Base-by-base conservation (phyloP, 2,113 vertebrate species). In the Leucopsar rothschildi region DNA sequence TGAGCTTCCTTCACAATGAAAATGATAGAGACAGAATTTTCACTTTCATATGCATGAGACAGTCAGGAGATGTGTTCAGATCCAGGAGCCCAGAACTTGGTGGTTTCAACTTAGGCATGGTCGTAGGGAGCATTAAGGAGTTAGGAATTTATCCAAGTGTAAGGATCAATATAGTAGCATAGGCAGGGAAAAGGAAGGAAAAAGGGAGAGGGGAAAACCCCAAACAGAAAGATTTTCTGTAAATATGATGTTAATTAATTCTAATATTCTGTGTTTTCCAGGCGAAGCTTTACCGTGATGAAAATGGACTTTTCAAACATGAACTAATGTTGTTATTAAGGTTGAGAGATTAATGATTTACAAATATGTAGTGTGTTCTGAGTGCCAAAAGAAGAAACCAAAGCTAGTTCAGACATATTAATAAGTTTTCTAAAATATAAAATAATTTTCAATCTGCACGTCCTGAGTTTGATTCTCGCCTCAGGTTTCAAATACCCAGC, bases 201-300 rank as follows among this genome's bases (percentile, higher is more conserved):
- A 64, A 68, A 24, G 5, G 7, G 23, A 37, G 35, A 39, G 17
- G 4, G 13, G 11, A 75, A 59, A 37, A 1, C 6, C 0, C 2
- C 6, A 65, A 42, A 44, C 1, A 42, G 42, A 4, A 42, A 59
- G 28, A n/a, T 61, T 47, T 76, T 76, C 22, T 78, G 23, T 40
- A 65, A 64, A 64, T 49, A 20, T 12, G 12, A 2, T 7, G 28
- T 64, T 37, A 61, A 27, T 23, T 56, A 61, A 27, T 23, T 56
- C 10, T 33, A 76, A 50, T 64, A 6, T 42, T 55, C 13, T 60
- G 5, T 24, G 21, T 56, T 60, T 66, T 77, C 57, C 8, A 71
- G 16, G 15, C 18, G 60, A 5, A 47, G 7, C 6, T 47, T 75
- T 66, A 75, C 45, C 40, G 4, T 37, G 16, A 31, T 25, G 85